These are phyloP conservation scores for Gephyroberyx darwinii DNA, from an alignment of 2,797 vertebrate species.

Conservation along the genomic window DNA sequence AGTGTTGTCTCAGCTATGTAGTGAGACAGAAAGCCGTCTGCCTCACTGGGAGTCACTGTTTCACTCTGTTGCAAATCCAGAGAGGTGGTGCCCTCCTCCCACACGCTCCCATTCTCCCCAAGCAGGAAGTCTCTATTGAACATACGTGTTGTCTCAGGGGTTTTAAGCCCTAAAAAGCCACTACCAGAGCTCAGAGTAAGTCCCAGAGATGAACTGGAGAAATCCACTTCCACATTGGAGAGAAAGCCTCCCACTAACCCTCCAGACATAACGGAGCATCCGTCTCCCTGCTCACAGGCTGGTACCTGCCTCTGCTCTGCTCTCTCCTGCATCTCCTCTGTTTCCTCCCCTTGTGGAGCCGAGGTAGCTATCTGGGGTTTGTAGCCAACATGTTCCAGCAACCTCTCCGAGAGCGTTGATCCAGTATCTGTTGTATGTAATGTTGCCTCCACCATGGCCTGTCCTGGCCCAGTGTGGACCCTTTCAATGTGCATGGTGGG, in stretches of 20 bases:
- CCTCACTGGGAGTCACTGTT: conserved; percentile 67
- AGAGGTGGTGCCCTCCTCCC: conserved; percentile 2
- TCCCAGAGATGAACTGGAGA: conserved; percentile 16
- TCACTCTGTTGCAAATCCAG: conserved; percentile 64
- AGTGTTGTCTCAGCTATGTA: conserved; percentile 32
- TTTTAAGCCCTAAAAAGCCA: conserved; percentile 39
- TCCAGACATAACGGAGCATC: conserved; percentile 13
- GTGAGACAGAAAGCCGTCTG: conserved; percentile 70
- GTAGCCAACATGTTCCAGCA: conserved; percentile 72
- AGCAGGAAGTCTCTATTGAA: conserved; percentile 13
- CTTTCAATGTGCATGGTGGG: conserved; percentile 46
- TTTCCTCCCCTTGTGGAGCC: neutral
- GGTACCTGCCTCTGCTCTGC: conserved; percentile 51
- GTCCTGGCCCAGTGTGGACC: neutral
- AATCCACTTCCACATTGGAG: conserved; percentile 51
- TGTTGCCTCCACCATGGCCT: neutral
- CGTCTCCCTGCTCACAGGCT: conserved; percentile 32
- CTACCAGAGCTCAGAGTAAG: conserved; percentile 22
- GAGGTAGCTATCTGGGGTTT: conserved; percentile 79
- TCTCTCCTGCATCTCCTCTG: conserved; percentile 34
- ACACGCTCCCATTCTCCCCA: neutral
- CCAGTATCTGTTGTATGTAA: neutral
- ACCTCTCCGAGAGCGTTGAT: neutral
- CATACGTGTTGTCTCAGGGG: conserved; percentile 7
- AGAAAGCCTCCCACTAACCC: conserved; percentile 58